Conservation (phyloP, 1,140 invertebrate genomes). For the Zaprionus lachaisei region DNA sequence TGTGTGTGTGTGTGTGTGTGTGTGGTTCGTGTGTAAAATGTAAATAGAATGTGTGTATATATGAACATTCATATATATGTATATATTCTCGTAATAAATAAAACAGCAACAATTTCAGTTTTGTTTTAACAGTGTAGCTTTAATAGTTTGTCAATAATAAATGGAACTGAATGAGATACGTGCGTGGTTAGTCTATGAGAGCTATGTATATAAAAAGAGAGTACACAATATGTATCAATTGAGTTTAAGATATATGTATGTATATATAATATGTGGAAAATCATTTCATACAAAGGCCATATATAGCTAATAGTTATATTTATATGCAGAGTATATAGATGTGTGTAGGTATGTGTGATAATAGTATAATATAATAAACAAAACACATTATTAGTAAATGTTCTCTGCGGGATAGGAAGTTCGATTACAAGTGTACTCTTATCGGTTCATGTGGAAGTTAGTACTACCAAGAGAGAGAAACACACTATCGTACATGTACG, state of each 20-base stretch:
- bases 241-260: constrained; percentile 11
- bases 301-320: constrained; percentile 43
- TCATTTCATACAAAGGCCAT: constrained; percentile 38
- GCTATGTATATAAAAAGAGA: constrained; percentile 55
- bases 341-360: constrained; percentile 44
- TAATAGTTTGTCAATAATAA: constrained; percentile 77
- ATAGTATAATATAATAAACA: constrained; percentile 41
- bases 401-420: constrained; percentile 19
- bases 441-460: constrained; percentile 46
- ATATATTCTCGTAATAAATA: constrained; percentile 66
- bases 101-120: constrained; percentile 79
- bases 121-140: constrained; percentile 76
- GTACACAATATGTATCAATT: constrained; percentile 55
- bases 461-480: constrained; percentile 57
- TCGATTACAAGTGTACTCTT: constrained; percentile 26
- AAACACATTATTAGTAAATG: constrained; percentile 50
- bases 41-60: constrained; percentile 44
- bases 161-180: constrained; percentile 72
- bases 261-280: constrained; percentile 10
- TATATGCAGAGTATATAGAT: constrained; percentile 29
- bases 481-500: constrained; percentile 55
- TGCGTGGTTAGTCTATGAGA: constrained; percentile 71
- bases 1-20: constrained; percentile 38
- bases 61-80: constrained; percentile 42
- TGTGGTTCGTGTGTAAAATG: constrained; percentile 26